Percentiles rank a stretch among this genome's conserved stretches.
These are phyloP conservation scores for Calliscelio sp. DNA, from an alignment of 2,888 invertebrate genomes.

Conservation along the genomic window DNA sequence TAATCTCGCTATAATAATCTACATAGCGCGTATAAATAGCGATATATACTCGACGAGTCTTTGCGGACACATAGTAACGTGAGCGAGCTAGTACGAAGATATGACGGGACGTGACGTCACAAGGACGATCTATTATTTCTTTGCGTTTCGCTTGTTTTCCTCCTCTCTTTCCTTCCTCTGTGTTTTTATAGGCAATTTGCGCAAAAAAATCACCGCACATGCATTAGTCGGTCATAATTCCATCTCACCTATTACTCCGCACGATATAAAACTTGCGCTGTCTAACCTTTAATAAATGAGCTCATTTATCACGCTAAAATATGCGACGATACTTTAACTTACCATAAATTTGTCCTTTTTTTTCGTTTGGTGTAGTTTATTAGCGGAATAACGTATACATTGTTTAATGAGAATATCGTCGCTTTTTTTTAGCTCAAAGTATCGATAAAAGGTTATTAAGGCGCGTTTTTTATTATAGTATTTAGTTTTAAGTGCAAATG, in stretches of 20 bases:
- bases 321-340: slow-evolving; percentile 68
- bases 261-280: slow-evolving; percentile 65
- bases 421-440: slow-evolving; percentile 2
- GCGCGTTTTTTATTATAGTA: neutral
- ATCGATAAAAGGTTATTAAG: slow-evolving; percentile 29
- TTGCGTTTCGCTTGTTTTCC: slow-evolving; percentile 71
- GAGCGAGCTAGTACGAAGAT: slow-evolving; percentile 74
- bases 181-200: slow-evolving; percentile 66
- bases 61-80: slow-evolving; percentile 62
- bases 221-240: slow-evolving; percentile 69
- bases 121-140: slow-evolving; percentile 79
- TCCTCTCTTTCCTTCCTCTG: slow-evolving; percentile 67
- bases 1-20: slow-evolving; percentile 71
- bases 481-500: slow-evolving; percentile 3
- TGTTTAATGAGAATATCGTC: slow-evolving; percentile 49
- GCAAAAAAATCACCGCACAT: slow-evolving; percentile 55
- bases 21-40: slow-evolving; percentile 65
- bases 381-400: slow-evolving; percentile 37
- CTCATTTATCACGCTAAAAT: slow-evolving; percentile 70
- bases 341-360: slow-evolving; percentile 64
- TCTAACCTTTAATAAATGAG: slow-evolving; percentile 70
- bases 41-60: slow-evolving; percentile 55
- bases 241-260: slow-evolving; percentile 67
- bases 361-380: slow-evolving; percentile 13
- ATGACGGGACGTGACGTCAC: slow-evolving; percentile 82